Evolutionary conservation across 2,797 vertebrate species (phyloP), one percentile per base, ranked within the genome.

Genomic region (Falco biarmicus): DNA sequence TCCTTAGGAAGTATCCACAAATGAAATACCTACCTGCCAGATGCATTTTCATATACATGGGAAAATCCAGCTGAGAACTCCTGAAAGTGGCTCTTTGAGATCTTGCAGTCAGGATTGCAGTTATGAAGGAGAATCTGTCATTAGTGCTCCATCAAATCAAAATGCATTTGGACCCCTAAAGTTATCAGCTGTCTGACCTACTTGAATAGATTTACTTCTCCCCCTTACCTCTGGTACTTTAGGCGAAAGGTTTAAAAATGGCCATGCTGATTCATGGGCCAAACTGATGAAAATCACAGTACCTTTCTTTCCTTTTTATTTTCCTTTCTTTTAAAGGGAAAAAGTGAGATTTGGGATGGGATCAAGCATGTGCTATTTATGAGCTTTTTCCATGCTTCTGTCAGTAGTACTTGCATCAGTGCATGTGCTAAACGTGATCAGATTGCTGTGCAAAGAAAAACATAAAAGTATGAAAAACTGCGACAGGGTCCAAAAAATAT

Each of bases 41-140:
- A 15, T 54, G 32, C 15, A 2, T 63, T 68, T 92, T 70, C 17
- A 63, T 5, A 5, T 45, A 26, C 0, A 0, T 31, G n/a, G 15
- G 48, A 84, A 68, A 78, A 68, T 84, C 25, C 20, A 32, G 9
- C 11, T 17, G 32, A 50, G 37, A 50, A 15, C 25, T 69, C 29
- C 7, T 78, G 20, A 51, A 80, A 87, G 47, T 56, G 32, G 16
- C 39, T 56, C 18, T 73, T 59, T 39, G 54, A 47, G 47, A n/a
- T 76, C 20, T 39, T 69, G 41, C 47, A 45, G 26, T 51, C 22
- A 68, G 54, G 50, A 61, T 39, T 65, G 51, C 53, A 80, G 39
- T 81, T 45, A 31, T 63, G 18, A 76, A 50, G 53, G 45, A 54
- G 60, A 51, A 32, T 21, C 28, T 83, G 15, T 82, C 18, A 18